A percentile compares a stretch with the other conserved stretches of the same genome.
Evolutionary conservation across 2,888 invertebrate species (phyloP).

Genomic region (Prosopocoilus inquinatus): DNA sequence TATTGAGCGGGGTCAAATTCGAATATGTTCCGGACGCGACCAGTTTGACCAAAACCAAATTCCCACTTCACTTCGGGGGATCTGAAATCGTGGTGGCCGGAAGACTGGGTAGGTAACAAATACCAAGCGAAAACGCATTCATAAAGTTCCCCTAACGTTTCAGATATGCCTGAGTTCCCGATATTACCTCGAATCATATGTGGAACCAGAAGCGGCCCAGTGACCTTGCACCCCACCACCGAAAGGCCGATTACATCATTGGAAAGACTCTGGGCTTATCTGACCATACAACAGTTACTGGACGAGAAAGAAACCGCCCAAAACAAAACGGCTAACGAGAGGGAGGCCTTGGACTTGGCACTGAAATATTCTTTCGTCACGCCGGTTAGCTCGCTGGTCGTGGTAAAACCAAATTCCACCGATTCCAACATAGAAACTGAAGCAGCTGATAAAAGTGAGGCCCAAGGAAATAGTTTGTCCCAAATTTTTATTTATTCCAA

Average conservation of each 20-base stretch:
- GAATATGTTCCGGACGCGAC: conserved; percentile 28
- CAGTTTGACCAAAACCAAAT: conserved; percentile 56
- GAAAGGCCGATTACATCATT: conserved; percentile 38
- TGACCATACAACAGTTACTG: conserved; percentile 63
- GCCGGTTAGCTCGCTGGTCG: conserved; percentile 64
- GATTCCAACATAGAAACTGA: conserved; percentile 53
- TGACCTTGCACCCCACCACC: conserved; percentile 36
- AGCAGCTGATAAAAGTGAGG: conserved; percentile 34
- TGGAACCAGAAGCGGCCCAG: conserved; percentile 29
- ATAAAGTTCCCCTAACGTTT: not conserved
- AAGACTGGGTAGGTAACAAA: conserved; percentile 34
- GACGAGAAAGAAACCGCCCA: conserved; percentile 51
- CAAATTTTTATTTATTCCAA: no score
- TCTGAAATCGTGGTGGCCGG: conserved; percentile 66
- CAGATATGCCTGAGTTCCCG: not conserved
- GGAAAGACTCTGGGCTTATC: conserved; percentile 62
- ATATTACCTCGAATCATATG: conserved; percentile 25
- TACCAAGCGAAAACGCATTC: no score
- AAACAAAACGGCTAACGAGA: conserved; percentile 40
- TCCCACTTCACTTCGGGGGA: conserved; percentile 62
- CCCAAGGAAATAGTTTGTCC: no score
- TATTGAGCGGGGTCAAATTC: not conserved
- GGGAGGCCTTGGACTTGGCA: conserved; percentile 44
- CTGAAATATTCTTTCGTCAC: conserved; percentile 68
- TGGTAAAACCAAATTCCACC: conserved; percentile 61